Evolutionary conservation across 2,888 invertebrate genomes (phyloP).

Genomic region (Agonum fuliginosum): DNA sequence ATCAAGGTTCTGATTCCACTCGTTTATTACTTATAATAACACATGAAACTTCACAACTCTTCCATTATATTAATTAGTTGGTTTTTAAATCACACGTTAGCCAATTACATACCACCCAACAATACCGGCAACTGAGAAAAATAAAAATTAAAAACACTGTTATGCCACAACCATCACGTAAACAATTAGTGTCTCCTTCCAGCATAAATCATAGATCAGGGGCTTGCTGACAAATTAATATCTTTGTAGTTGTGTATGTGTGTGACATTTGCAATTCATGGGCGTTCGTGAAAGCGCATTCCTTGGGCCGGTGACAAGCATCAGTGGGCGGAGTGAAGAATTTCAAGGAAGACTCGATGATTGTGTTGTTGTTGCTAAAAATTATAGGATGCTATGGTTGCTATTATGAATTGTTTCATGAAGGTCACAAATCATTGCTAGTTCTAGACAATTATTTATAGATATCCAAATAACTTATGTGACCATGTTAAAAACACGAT

Average conservation of each 20-base stretch:
- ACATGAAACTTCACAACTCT: slow-evolving; percentile 41
- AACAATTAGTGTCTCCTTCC: slow-evolving; percentile 21
- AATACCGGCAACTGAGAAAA: not conserved
- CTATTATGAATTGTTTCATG: slow-evolving; percentile 19
- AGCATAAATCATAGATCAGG: slow-evolving; percentile 34
- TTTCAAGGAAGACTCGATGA: slow-evolving; percentile 44
- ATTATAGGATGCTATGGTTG: slow-evolving; percentile 24
- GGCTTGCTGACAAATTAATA: slow-evolving; percentile 41
- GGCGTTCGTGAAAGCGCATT: slow-evolving; percentile 56
- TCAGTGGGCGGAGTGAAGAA: slow-evolving; percentile 21
- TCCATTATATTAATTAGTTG: slow-evolving; percentile 55
- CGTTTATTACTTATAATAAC: slow-evolving; percentile 52
- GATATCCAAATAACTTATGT: not conserved
- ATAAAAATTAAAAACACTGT: slow-evolving; percentile 4
- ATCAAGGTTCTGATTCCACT: slow-evolving; percentile 53
- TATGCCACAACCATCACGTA: slow-evolving; percentile 17
- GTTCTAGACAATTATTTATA: not conserved
- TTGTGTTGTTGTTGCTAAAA: slow-evolving; percentile 13
- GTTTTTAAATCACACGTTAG: slow-evolving; percentile 22
- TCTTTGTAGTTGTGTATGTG: slow-evolving; percentile 20
- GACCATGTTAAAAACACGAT: too few species aligned
- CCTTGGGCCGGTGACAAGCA: slow-evolving; percentile 39
- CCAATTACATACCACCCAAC: slow-evolving; percentile 11
- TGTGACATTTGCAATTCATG: slow-evolving; percentile 51
- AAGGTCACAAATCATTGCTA: slow-evolving; percentile 21